Evolutionary conservation across 2,797 vertebrate genomes (phyloP), one percentile per base, ranked within the genome.

Genomic region (Oophaga sylvatica): DNA sequence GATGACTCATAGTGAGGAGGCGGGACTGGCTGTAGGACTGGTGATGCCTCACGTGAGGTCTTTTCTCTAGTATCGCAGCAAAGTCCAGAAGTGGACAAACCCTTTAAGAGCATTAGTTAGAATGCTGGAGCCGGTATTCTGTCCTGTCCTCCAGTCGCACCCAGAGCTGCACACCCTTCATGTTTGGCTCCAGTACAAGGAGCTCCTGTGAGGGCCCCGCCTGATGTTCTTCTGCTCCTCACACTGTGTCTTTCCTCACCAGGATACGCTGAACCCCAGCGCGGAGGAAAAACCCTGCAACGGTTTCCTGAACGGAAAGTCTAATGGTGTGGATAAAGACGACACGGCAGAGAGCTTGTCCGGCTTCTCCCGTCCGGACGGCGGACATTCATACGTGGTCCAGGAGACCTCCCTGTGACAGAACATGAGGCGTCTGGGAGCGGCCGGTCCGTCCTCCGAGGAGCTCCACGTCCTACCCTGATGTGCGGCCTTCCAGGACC

Each of bases 391-490:
- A 26, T 94, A 90, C 0, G 0, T 93, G 22, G 77, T 95, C 76
- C 93, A 94, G 57, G 95, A 95, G 91, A 95, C 95, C 8, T 91
- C 94, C 5, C 92, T 95, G 77, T 95, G 92, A 95, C 7, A 11
- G 2, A 2, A 16, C 16, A 12, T 65, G 29, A 71, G 70, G 11
- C 7, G 16, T 29, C 31, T 12, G 41, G 29, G 77, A 70, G 41
- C 7, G 13, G 45, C 65, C 5, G 48, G 65, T 45, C 11, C 45
- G 53, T 76, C 83, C 31, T 7, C 71, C 5, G 71, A 73, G 31
- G 68, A 71, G 67, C 67, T 17, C 26, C 65, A 0, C 1, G 22
- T 67, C 0, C 5, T 26, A 2, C 10, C 26, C 9, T 17, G 67
- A 35, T 70, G 17, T 35, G 20, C 8, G 31, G 17, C 10, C 67